Conservation (phyloP, 2,888 invertebrate species). For the Stenodema calcarata region DNA sequence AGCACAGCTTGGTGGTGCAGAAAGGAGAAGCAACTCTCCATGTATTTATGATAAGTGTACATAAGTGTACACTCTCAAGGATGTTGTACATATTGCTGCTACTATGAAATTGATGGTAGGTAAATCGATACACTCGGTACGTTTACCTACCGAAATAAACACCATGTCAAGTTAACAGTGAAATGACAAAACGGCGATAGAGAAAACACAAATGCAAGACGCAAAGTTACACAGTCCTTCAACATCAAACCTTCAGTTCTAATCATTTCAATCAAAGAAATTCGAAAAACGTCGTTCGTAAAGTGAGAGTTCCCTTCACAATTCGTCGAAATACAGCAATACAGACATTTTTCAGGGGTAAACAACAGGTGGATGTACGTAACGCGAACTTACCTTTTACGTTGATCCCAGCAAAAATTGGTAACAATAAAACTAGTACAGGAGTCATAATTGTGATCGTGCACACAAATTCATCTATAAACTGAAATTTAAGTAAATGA, state of each 20-base stretch:
- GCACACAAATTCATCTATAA: background rate
- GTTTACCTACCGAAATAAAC: no score
- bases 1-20: no score
- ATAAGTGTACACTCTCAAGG: no score
- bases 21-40: no score
- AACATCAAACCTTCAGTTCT: background rate
- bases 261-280: background rate
- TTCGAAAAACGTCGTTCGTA: background rate
- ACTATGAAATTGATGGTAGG: no score
- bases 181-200: background rate
- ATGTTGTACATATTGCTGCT: no score
- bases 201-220: no score
- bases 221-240: background rate
- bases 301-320: background rate
- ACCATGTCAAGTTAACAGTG: no score
- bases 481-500: background rate
- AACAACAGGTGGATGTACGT: slow-evolving; percentile 7
- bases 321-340: background rate
- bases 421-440: background rate
- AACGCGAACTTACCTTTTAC: background rate
- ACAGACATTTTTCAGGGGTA: background rate
- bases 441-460: background rate
- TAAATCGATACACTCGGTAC: no score
- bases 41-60: no score
- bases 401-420: background rate